Evolutionary conservation across 2,888 invertebrate species (phyloP).

Genomic region (Pyrochroa serraticornis): DNA sequence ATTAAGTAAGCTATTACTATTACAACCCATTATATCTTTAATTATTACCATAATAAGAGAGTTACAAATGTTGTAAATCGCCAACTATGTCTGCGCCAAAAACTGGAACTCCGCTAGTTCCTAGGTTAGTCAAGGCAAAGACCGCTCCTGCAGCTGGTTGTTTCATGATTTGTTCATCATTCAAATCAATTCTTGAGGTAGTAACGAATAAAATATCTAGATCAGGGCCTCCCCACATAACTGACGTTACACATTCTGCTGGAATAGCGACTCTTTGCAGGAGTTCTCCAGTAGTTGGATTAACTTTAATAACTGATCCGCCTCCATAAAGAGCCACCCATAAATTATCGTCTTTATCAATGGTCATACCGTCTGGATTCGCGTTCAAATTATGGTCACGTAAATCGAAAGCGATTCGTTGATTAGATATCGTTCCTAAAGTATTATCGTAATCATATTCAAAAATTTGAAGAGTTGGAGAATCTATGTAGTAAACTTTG

Average conservation of each 20-base stretch:
- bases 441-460: conserved; percentile 72
- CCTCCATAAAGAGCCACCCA: conserved; percentile 74
- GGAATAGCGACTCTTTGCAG: conserved; percentile 63
- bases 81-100: conserved; percentile 42
- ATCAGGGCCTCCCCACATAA: conserved; percentile 67
- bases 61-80: no score
- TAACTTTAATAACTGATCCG: conserved; percentile 63
- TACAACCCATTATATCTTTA: no score
- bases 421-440: conserved; percentile 58
- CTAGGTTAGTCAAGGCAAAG: conserved; percentile 49
- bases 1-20: no score
- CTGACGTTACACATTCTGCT: conserved; percentile 65
- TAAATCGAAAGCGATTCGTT: conserved; percentile 43
- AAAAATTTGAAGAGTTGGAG: conserved; percentile 67
- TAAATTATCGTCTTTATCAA: conserved; percentile 74
- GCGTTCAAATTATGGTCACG: conserved; percentile 23
- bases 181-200: conserved; percentile 54
- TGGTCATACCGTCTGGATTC: conserved; percentile 67
- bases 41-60: no score
- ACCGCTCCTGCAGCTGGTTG: conserved; percentile 60
- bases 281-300: conserved; percentile 56
- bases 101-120: conserved; percentile 44
- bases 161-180: conserved; percentile 40
- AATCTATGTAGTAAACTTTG: conserved; percentile 80
- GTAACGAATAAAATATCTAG: conserved; percentile 69